Evolutionary conservation across 2,113 vertebrate species (phyloP), one percentile per base, ranked within the genome.

Genomic region (Leptobrachium ailaonicum): DNA sequence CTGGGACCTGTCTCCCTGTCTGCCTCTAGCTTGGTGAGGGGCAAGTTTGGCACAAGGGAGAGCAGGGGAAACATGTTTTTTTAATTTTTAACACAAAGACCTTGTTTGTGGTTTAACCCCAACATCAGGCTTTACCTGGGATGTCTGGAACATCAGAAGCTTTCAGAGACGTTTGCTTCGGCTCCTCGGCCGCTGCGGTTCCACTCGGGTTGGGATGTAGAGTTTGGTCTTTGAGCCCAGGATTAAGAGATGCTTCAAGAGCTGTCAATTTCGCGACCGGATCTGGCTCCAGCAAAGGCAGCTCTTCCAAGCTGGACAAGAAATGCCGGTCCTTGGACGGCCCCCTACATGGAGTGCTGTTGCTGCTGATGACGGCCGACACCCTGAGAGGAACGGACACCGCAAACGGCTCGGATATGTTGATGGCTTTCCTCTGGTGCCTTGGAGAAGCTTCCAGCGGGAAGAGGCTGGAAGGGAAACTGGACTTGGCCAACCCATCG

Each of bases 361-460:
- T 98, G 74, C 95, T 93, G 83, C 94, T 98, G 91, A 99, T 99
- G 74, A 99, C 97, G 0, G 97, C 97, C 0, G 97, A 99, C 13
- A 99, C 96, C 0, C 96, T 92, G 44, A 99, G 90, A 0, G 97
- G 97, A 0, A 99, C 97, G 0, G 97, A 99, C 54, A 98, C 97
- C 0, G 96, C 96, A 0, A 98, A 99, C 1, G 97, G 97, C 87
- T 99, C 97, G 0, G 97, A 99, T 86, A 99, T 99, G 88, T 98
- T 98, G 83, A 99, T 88, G 7, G 95, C 97, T 83, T 97, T 96
- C 62, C 96, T 92, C 73, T 97, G 96, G 85, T 98, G 96, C 40
- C 94, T 91, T 0, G 97, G 95, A 0, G 97, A 98, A 1, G 96
- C 95, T 85, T 98, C 97, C 84, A 96, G 83, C 0, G 96, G 96